Percentiles rank a stretch among this genome's conserved stretches.
These are phyloP conservation scores for Amiota communis DNA, from an alignment of 2,888 invertebrate genomes.

Conservation along the genomic window DNA sequence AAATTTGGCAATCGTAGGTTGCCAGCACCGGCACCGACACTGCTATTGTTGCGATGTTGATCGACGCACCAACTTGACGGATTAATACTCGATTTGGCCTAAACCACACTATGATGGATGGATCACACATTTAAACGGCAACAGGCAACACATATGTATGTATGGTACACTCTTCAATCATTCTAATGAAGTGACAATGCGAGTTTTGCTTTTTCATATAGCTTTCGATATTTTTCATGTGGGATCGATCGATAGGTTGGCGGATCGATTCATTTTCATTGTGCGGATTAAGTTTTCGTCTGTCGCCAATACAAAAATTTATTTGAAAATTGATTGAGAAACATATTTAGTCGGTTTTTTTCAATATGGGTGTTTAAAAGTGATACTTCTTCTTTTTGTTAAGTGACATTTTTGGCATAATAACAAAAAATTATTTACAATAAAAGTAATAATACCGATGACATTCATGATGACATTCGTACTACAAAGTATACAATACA, in stretches of 20 bases:
- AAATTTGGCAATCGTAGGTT: conserved; percentile 57
- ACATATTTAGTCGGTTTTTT: conserved; percentile 34
- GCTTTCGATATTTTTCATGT: conserved; percentile 32
- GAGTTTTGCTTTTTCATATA: not conserved
- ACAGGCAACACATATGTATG: conserved; percentile 32
- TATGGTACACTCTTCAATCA: conserved; percentile 58
- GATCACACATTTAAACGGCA: conserved; percentile 40
- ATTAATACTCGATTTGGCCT: conserved; percentile 68
- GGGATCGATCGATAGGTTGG: conserved; percentile 30
- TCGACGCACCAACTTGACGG: conserved; percentile 55
- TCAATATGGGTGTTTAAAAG: conserved; percentile 51
- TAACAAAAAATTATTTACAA: not conserved
- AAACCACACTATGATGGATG: conserved; percentile 67
- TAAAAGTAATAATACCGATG: not conserved
- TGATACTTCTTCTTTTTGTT: conserved; percentile 32
- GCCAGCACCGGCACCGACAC: conserved; percentile 25
- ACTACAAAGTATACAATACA: not conserved
- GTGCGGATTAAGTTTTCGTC: conserved; percentile 58
- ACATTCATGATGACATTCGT: conserved; percentile 2
- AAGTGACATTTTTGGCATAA: conserved; percentile 16
- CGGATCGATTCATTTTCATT: conserved; percentile 25
- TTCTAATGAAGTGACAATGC: conserved; percentile 18
- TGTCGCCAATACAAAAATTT: not conserved
- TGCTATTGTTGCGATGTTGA: not conserved
- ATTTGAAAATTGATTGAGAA: conserved; percentile 60